Percentiles rank a stretch among this genome's conserved stretches.
phyloP scores from a whole-genome alignment of 2,888 invertebrate species.

The Philaethria dido region DNA sequence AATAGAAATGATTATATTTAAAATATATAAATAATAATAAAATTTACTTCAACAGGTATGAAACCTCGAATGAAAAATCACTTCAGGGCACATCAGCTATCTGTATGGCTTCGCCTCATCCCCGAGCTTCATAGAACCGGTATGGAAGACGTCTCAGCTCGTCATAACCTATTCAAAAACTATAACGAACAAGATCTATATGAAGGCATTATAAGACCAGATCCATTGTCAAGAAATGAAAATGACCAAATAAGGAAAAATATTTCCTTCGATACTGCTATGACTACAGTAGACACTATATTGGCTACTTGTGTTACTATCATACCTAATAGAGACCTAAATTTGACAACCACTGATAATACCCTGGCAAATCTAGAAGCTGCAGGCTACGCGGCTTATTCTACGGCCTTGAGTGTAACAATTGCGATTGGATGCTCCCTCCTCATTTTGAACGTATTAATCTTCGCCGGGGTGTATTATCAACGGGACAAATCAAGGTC shows the following conservation, averaged over 20 bases:
- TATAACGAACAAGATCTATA: slow-evolving; percentile 95
- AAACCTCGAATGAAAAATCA: slow-evolving; percentile 96
- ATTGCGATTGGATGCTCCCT: slow-evolving; percentile 93
- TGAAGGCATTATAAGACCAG: slow-evolving; percentile 94
- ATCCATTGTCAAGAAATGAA: slow-evolving; percentile 88
- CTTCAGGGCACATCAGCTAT: slow-evolving; percentile 96
- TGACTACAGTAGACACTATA: slow-evolving; percentile 88
- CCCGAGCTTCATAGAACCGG: slow-evolving; percentile 95
- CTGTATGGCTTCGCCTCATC: slow-evolving; percentile 96
- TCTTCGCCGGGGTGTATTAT: slow-evolving; percentile 93
- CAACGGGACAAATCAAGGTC: slow-evolving; percentile 89
- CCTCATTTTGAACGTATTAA: slow-evolving; percentile 91
- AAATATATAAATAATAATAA: too few relatives aligned
- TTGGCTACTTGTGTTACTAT: slow-evolving; percentile 89
- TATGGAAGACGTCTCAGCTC: slow-evolving; percentile 93
- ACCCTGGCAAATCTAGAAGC: slow-evolving; percentile 91
- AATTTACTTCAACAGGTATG: slow-evolving; percentile 86
- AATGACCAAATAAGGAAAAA: slow-evolving; percentile 85
- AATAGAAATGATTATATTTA: too few relatives aligned
- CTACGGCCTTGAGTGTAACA: slow-evolving; percentile 90
- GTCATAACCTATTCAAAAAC: slow-evolving; percentile 95
- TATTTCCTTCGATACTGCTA: slow-evolving; percentile 82
- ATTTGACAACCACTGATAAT: slow-evolving; percentile 85
- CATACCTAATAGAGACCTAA: slow-evolving; percentile 76
- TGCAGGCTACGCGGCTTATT: slow-evolving; percentile 90